Percentiles rank a stretch among this genome's conserved stretches.
Evolutionary conservation across 1,140 invertebrate species (phyloP).

Genomic region (Neodiprion lecontei): DNA sequence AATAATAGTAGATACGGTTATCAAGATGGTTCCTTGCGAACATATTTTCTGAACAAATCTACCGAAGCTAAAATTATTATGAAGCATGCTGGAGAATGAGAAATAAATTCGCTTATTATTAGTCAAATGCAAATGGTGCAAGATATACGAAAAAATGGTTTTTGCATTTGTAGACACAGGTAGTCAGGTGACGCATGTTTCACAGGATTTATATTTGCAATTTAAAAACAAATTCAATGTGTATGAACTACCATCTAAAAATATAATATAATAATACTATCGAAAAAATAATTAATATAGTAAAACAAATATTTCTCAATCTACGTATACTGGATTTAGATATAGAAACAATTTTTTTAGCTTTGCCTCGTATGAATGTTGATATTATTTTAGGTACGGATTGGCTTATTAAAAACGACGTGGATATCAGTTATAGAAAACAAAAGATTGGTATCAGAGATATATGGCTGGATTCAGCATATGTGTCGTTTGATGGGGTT

Average conservation of each 20-base stretch:
- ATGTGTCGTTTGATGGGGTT: neutral
- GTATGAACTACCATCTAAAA: slow-evolving; percentile 6
- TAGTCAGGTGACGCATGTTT: slow-evolving; percentile 15
- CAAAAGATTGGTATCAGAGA: slow-evolving; percentile 10
- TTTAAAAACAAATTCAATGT: slow-evolving; percentile 5
- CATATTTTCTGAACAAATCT: slow-evolving; percentile 2
- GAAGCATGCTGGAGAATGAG: neutral
- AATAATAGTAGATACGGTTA: neutral
- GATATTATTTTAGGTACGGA: slow-evolving; percentile 21
- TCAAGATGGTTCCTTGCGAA: neutral
- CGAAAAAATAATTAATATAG: slow-evolving; percentile 17
- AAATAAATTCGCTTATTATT: neutral
- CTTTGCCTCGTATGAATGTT: neutral
- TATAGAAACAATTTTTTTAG: slow-evolving; percentile 4
- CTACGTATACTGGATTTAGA: neutral
- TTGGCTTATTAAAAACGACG: slow-evolving; percentile 13
- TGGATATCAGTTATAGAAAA: slow-evolving; percentile 11
- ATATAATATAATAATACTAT: slow-evolving; percentile 22
- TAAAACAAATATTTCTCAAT: slow-evolving; percentile 18
- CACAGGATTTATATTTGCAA: slow-evolving; percentile 17
- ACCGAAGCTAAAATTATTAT: neutral
- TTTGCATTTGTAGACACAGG: slow-evolving; percentile 20
- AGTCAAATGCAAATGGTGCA: neutral
- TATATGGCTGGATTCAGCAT: neutral
- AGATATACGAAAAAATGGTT: neutral